These are phyloP conservation scores for Chrysina gloriosa DNA, from an alignment of 2,888 invertebrate species.

Conservation along the genomic window DNA sequence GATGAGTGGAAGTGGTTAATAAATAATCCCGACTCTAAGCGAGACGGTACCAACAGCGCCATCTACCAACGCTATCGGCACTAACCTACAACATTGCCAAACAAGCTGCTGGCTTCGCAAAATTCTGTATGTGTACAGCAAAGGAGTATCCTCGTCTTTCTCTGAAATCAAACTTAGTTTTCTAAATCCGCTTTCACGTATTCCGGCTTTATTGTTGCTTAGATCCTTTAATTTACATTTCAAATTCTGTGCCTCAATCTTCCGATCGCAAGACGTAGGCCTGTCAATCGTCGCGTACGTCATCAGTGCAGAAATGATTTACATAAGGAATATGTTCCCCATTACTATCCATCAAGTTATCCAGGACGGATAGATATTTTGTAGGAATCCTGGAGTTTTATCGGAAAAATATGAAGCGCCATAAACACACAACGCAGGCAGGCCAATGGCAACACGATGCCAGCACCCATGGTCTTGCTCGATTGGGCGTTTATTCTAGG, in stretches of 20 bases:
- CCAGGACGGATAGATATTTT: slow-evolving; percentile 34
- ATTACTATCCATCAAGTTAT: slow-evolving; percentile 35
- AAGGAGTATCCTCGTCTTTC: slow-evolving; percentile 15
- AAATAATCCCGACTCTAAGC: neutral
- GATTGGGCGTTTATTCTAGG: slow-evolving; percentile 53
- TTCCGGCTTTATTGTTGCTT: slow-evolving; percentile 32
- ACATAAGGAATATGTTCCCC: slow-evolving; percentile 38
- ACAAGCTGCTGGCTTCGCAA: too few relatives aligned
- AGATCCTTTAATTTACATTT: slow-evolving; percentile 25
- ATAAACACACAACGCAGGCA: slow-evolving; percentile 44
- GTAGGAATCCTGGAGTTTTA: slow-evolving; percentile 31
- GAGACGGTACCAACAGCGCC: slow-evolving; percentile 9
- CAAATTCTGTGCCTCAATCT: slow-evolving; percentile 23
- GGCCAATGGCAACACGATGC: slow-evolving; percentile 44
- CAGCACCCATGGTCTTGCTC: slow-evolving; percentile 53
- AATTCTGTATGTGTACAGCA: too few relatives aligned
- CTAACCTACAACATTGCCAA: too few relatives aligned
- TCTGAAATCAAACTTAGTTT: neutral
- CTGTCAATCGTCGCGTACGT: slow-evolving; percentile 20
- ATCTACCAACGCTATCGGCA: neutral
- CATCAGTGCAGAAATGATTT: slow-evolving; percentile 36
- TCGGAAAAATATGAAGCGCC: slow-evolving; percentile 48
- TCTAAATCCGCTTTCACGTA: slow-evolving; percentile 22
- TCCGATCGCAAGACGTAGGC: slow-evolving; percentile 7
- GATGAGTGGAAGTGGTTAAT: too few relatives aligned